These are phyloP conservation scores for Hydrotaea diabolus DNA, from an alignment of 2,888 invertebrate species.

Conservation along the genomic window DNA sequence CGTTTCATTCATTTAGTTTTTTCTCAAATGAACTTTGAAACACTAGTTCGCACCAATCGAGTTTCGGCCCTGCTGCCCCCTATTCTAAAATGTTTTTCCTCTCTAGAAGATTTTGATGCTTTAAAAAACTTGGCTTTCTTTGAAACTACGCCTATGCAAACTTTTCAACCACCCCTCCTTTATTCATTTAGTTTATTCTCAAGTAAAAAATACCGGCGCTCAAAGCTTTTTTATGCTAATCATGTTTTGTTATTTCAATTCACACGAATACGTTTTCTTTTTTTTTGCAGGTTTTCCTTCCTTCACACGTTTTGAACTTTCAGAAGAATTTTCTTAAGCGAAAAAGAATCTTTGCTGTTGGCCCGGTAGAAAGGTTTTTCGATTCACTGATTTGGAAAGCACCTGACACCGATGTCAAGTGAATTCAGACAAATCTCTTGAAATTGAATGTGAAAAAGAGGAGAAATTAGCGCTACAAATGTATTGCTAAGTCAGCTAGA, in stretches of 20 bases:
- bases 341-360: background rate
- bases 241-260: slow-evolving; percentile 3
- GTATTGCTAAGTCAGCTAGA: background rate
- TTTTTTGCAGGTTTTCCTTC: background rate
- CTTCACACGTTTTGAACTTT: background rate
- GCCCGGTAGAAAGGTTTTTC: background rate
- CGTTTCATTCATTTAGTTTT: too few relatives aligned
- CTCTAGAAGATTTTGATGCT: too few relatives aligned
- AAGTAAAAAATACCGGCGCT: background rate
- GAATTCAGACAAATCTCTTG: background rate
- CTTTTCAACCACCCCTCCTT: slow-evolving; percentile 1
- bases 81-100: too few relatives aligned
- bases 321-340: background rate
- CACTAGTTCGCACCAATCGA: too few relatives aligned
- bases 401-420: background rate
- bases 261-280: background rate
- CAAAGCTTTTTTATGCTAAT: slow-evolving; percentile 19
- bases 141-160: too few relatives aligned
- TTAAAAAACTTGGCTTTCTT: too few relatives aligned
- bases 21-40: too few relatives aligned
- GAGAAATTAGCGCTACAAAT: too few relatives aligned
- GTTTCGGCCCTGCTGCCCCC: too few relatives aligned
- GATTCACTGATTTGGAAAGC: slow-evolving; percentile 22
- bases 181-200: background rate
- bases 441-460: slow-evolving; percentile 6